Percentiles rank a stretch among this genome's conserved stretches.
phyloP scores from a whole-genome alignment of 37 sponge, comb jelly and placozoan species.

The Halichondria panicea region DNA sequence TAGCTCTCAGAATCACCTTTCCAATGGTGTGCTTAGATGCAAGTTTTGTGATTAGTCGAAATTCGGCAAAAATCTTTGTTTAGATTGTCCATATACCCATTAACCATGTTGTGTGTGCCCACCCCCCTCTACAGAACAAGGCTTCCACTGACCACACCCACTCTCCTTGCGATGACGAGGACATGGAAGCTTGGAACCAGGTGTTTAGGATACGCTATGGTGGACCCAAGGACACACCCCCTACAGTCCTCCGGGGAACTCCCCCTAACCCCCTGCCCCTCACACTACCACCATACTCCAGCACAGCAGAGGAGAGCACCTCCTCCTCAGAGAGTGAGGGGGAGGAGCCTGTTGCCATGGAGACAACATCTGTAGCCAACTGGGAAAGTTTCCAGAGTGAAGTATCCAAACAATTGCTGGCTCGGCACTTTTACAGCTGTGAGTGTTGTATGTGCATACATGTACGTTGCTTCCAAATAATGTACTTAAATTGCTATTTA shows the following conservation, averaged over 20 bases:
- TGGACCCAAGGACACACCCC: background rate
- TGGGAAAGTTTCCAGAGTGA: constrained; percentile 63
- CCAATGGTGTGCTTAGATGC: too few species aligned
- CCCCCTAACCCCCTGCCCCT: constrained; percentile 22
- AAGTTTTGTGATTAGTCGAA: too few species aligned
- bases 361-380: constrained; percentile 16
- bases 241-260: background rate
- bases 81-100: too few species aligned
- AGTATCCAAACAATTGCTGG: constrained; percentile 65
- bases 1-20: too few species aligned
- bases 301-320: background rate
- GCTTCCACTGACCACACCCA: too few species aligned
- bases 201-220: constrained; percentile 61
- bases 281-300: background rate
- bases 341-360: background rate
- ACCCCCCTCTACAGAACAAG: background rate
- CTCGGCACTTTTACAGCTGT: constrained; percentile 84
- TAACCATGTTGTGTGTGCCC: background rate
- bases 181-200: constrained; percentile 60
- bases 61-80: too few species aligned
- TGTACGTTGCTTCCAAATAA: background rate
- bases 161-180: too few species aligned
- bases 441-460: constrained; percentile 16
- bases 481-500: background rate
- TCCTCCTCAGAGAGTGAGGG: background rate